A percentile compares a stretch with the other conserved stretches of the same genome.
Conservation (phyloP, 2,113 vertebrate genomes). For the Neotragus moschatus region DNA sequence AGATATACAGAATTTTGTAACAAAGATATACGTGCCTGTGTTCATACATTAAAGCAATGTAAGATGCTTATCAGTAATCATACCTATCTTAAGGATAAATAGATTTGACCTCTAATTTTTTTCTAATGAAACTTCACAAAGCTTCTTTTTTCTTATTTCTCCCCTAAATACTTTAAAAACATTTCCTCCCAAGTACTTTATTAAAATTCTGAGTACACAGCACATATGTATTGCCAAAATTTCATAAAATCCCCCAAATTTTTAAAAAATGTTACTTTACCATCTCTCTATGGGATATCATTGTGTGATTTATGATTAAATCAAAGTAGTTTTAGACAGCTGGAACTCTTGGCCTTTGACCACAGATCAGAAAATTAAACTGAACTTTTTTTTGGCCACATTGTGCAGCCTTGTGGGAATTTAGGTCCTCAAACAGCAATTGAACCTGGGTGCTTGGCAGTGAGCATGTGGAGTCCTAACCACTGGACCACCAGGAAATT, state of each 20-base stretch:
- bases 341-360: not conserved
- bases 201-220: not conserved
- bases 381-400: not conserved
- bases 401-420: not conserved
- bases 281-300: not conserved
- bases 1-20: not conserved
- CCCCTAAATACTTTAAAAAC: not conserved
- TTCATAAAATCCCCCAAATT: not conserved
- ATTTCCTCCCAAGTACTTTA: not conserved
- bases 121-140: not conserved
- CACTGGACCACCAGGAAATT: not conserved
- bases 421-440: not conserved
- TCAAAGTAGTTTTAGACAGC: not conserved
- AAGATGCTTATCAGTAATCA: not conserved
- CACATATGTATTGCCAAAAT: not conserved
- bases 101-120: not conserved
- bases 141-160: not conserved
- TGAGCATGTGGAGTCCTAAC: not conserved
- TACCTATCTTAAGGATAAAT: not conserved
- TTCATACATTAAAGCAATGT: not conserved
- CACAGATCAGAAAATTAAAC: slow-evolving; percentile 43
- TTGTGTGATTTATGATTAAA: not conserved
- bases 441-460: not conserved
- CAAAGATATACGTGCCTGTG: not conserved
- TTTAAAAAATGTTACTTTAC: not conserved